These are phyloP conservation scores for Linepithema humile DNA, from an alignment of 1,140 invertebrate genomes.

Conservation along the genomic window DNA sequence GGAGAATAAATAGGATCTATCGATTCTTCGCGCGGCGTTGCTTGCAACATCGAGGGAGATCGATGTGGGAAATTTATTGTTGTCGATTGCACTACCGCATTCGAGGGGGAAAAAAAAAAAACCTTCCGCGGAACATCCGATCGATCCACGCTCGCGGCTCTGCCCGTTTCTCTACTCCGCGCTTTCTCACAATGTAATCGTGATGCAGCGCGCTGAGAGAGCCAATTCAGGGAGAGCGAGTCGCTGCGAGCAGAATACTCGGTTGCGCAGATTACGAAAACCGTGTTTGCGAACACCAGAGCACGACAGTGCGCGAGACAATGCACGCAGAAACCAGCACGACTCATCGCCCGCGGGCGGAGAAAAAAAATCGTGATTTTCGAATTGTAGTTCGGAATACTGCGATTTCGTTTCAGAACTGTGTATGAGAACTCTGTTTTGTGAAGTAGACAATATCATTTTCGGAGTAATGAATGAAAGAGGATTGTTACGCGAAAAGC, in stretches of 20 bases:
- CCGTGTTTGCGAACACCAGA: constrained; percentile 1
- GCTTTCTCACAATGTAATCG: constrained; percentile 16
- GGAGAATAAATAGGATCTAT: not conserved
- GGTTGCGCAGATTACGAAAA: not conserved
- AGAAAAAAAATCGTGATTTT: no score
- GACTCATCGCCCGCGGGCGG: not conserved
- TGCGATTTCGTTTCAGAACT: not conserved
- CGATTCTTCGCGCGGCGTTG: not conserved
- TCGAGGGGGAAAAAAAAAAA: not conserved
- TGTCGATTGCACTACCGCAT: not conserved
- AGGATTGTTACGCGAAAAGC: not conserved
- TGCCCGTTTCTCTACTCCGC: not conserved
- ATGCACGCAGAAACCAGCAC: not conserved
- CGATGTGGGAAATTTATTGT: not conserved
- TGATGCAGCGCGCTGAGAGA: not conserved
- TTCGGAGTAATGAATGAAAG: not conserved
- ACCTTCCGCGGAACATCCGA: not conserved
- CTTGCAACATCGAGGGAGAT: not conserved
- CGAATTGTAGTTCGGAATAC: not conserved
- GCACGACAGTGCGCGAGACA: not conserved
- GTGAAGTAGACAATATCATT: constrained; percentile 6
- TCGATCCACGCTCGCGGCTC: not conserved
- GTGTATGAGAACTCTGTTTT: not conserved
- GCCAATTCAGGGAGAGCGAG: not conserved
- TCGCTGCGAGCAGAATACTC: constrained; percentile 8